Evolutionary conservation across 1,140 invertebrate genomes (phyloP).

Genomic region (Neocloeon triangulifer): DNA sequence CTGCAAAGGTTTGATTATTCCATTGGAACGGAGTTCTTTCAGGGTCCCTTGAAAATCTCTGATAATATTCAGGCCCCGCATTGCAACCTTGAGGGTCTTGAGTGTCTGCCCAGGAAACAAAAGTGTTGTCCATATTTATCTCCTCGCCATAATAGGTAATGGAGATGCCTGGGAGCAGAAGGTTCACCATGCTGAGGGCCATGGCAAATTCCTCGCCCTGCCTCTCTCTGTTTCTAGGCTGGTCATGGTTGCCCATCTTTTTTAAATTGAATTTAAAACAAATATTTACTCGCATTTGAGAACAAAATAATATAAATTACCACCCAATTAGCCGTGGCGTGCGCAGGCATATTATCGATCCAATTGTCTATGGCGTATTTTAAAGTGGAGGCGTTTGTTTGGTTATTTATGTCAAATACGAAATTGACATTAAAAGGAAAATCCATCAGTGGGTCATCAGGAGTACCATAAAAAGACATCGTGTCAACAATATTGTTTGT

Average conservation of each 20-base stretch:
- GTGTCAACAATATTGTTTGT: conserved; percentile 10
- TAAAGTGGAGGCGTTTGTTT: conserved; percentile 1
- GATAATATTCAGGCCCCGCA: conserved; percentile 23
- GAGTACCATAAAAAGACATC: conserved; percentile 15
- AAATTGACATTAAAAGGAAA: conserved; percentile 18
- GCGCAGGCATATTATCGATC: conserved; percentile 28
- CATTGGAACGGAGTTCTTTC: conserved; percentile 50
- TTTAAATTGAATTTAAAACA: conserved; percentile 11
- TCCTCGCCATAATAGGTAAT: conserved; percentile 62
- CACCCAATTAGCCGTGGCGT: conserved; percentile 28
- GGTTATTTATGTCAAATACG: neutral
- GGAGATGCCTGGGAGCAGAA: conserved; percentile 43
- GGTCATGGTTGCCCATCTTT: conserved; percentile 41
- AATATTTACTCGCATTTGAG: no score
- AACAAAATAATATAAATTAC: no score
- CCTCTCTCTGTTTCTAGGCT: conserved; percentile 26
- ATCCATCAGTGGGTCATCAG: conserved; percentile 13
- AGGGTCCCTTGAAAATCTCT: conserved; percentile 28
- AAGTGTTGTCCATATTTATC: conserved; percentile 45
- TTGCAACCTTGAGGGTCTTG: conserved; percentile 22
- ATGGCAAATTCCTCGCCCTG: conserved; percentile 32
- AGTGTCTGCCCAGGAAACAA: conserved; percentile 25
- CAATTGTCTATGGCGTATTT: conserved; percentile 14
- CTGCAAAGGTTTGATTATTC: conserved; percentile 31
- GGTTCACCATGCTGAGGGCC: conserved; percentile 35